Base-by-base conservation (phyloP, 92 coral and sea anemone species). In the Montipora capitata region DNA sequence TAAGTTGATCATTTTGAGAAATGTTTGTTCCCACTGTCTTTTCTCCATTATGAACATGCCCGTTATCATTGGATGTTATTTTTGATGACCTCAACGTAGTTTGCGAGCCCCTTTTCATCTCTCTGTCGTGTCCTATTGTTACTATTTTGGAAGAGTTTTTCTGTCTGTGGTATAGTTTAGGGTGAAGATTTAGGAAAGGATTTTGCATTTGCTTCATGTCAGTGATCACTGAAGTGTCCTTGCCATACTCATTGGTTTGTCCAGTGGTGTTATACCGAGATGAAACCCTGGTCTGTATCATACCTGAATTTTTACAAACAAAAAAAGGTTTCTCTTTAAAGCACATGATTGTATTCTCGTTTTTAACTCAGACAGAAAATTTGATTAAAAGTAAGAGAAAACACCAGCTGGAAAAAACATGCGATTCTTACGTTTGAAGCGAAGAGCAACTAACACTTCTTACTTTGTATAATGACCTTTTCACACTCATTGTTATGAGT, bases 171-270 rank as follows among this genome's bases (percentile, higher is more conserved):
- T 81, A 81, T 17, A 81, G 54, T 40, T 81, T 81, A 15, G 85
- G 77, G 35, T 81, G 85, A 4, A 81, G 52, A 40, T 81, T 81
- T 15, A 12, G 76, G 12, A 81, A 81, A 10, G 85, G 85, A 56
- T 81, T 81, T 39, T 81, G 54, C 66, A 52, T 52, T 52, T 74
- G 16, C 9, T 81, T 75, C 66, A 68, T 12, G 38, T 56, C 66
- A 40, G 85, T 27, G 18, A 38, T 45, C 11, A 27, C 1, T 79
- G 72, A 45, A 40, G 41, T 2, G 18, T 68, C 13, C 9, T 56
- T 16, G 14, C 16, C 8, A 10, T 4, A 39, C 15, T 1, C 59
- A 17, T 44, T 52, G 68, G 8, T 52, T 38, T 18, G 59, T 7
- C n/a, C 39, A 38, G 48, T 8, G 6, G 12, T 39, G 11, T 66